Conservation (phyloP, 2,797 vertebrate genomes). For the Zalophus californianus region DNA sequence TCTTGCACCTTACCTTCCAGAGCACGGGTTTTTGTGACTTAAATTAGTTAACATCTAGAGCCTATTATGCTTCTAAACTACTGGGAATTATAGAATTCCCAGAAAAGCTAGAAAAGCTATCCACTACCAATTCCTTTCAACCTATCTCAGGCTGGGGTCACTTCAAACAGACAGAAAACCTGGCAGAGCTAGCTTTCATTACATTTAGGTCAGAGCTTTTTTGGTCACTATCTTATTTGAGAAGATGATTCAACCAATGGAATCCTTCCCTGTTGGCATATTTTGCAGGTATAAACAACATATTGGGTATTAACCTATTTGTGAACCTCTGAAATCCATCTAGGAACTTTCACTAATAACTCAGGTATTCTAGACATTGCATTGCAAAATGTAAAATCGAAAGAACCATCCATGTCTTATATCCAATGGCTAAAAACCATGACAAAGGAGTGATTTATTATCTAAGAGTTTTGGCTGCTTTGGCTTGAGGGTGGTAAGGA, state of each 20-base stretch:
- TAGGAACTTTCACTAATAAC: slow-evolving; percentile 47
- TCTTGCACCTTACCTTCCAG: neutral
- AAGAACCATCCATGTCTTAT: slow-evolving; percentile 17
- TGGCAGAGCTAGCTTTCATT: neutral
- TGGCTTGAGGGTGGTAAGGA: neutral
- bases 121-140: neutral
- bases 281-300: slow-evolving; percentile 40
- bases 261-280: slow-evolving; percentile 20
- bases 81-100: neutral
- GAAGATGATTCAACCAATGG: neutral
- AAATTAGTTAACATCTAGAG: neutral
- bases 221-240: neutral
- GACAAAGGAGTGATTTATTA: slow-evolving; percentile 46
- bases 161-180: neutral
- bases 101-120: neutral
- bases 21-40: neutral
- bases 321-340: neutral
- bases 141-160: neutral
- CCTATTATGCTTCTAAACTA: neutral
- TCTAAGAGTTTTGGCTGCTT: slow-evolving; percentile 41
- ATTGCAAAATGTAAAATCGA: slow-evolving; percentile 62
- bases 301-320: slow-evolving; percentile 21
- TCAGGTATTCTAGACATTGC: slow-evolving; percentile 2
- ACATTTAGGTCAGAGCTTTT: neutral
- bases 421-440: slow-evolving; percentile 35